Percentiles rank a stretch among this genome's conserved stretches.
phyloP scores from a whole-genome alignment of 2,113 vertebrate species.

The Eulemur rufifrons region DNA sequence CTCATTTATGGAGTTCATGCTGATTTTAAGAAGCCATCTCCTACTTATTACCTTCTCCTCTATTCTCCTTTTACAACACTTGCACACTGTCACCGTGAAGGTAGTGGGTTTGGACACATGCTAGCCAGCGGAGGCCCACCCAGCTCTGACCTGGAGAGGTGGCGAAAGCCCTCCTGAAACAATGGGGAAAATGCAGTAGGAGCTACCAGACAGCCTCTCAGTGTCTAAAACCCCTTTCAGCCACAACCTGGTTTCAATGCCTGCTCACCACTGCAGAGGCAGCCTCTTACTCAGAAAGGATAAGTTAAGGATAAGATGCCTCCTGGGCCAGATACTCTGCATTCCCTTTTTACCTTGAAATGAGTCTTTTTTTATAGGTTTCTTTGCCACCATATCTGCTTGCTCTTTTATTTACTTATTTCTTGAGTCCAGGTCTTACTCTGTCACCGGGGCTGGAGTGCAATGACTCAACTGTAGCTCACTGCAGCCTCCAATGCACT shows the following conservation, averaged over 20 bases:
- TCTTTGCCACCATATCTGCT: too few species aligned
- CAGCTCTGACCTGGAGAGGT: conserved; percentile 18
- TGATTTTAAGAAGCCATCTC: background rate
- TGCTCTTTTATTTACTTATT: too few species aligned
- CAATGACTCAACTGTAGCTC: too few species aligned
- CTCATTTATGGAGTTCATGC: background rate
- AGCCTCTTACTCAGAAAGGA: background rate
- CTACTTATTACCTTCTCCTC: background rate
- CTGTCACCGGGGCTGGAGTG: too few species aligned
- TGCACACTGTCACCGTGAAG: background rate
- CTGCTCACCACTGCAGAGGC: background rate
- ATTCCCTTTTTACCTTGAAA: conserved; percentile 26
- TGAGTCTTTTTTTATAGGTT: background rate
- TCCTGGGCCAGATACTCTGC: background rate
- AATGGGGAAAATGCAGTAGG: conserved; percentile 38
- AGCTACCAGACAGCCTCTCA: background rate
- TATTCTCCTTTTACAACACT: background rate
- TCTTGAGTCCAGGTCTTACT: too few species aligned
- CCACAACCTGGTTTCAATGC: background rate
- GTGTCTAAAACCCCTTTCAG: background rate
- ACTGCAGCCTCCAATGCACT: too few species aligned
- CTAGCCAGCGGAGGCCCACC: background rate
- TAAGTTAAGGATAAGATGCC: background rate
- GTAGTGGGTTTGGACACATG: background rate
- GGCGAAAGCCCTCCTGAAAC: conserved; percentile 29